These are phyloP conservation scores for Protobothrops flavoviridis DNA, from an alignment of 2,113 vertebrate genomes.

Conservation along the genomic window DNA sequence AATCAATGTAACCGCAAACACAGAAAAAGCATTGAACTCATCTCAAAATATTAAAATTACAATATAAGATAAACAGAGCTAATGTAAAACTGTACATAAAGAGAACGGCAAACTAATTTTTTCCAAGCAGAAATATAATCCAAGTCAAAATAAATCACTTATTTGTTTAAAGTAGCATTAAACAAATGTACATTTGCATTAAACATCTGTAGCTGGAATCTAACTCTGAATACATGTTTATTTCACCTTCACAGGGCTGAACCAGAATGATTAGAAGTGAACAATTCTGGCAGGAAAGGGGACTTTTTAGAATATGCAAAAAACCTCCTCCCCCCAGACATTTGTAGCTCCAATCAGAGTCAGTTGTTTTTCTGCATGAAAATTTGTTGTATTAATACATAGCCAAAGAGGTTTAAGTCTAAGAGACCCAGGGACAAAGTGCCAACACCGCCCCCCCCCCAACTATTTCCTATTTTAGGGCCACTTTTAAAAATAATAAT, in stretches of 20 bases:
- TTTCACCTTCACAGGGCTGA: not conserved
- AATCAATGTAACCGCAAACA: not conserved
- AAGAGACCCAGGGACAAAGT: too few relatives aligned
- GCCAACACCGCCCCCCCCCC: not conserved
- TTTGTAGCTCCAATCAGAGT: not conserved
- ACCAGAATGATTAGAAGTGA: not conserved
- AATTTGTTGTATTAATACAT: not conserved
- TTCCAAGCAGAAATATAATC: not conserved
- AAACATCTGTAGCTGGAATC: constrained; percentile 2
- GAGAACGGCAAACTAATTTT: not conserved
- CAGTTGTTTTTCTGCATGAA: not conserved
- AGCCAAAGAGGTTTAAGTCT: not conserved
- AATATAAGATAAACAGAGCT: not conserved
- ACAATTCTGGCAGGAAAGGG: not conserved
- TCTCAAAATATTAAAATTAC: not conserved
- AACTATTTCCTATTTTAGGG: not conserved
- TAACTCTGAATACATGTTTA: not conserved
- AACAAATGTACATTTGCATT: constrained; percentile 13
- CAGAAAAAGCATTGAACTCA: not conserved
- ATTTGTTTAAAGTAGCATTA: constrained; percentile 10
- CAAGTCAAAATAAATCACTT: constrained; percentile 6
- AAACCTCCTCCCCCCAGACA: not conserved
- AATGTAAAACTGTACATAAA: not conserved
- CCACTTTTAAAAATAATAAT: not conserved
- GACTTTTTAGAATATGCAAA: not conserved